A percentile compares a stretch with the other conserved stretches of the same genome.
Conservation (phyloP, 2,888 invertebrate species). For the Apotomis betuletana region DNA sequence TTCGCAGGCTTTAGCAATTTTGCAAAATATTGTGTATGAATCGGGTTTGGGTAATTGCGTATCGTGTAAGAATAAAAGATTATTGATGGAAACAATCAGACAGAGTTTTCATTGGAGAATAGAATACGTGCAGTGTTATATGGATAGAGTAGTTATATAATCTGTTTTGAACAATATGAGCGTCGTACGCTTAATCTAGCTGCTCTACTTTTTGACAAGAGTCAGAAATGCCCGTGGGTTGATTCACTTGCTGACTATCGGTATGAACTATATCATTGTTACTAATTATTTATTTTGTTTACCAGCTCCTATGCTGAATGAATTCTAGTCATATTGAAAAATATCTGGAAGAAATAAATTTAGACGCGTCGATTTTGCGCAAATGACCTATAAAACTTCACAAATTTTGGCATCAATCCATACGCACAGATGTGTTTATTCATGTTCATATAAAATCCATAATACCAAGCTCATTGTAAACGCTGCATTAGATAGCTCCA, state of each 20-base stretch:
- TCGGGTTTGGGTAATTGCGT: constrained; percentile 6
- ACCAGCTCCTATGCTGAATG: not conserved
- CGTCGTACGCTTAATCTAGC: constrained; percentile 20
- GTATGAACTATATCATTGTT: not conserved
- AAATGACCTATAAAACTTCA: constrained; percentile 4
- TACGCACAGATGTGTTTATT: constrained; percentile 15
- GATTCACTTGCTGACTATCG: constrained; percentile 11
- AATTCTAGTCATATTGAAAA: not conserved
- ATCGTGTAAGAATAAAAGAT: not conserved
- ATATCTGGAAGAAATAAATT: not conserved
- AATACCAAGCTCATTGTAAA: constrained; percentile 32
- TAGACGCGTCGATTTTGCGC: not conserved
- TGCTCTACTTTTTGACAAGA: constrained; percentile 35
- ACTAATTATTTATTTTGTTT: not conserved
- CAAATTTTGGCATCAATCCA: constrained; percentile 31
- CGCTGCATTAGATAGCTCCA: constrained; percentile 33
- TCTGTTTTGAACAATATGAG: constrained; percentile 9
- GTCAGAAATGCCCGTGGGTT: constrained; percentile 32
- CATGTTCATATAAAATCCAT: constrained; percentile 34
- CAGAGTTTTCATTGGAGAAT: not conserved
- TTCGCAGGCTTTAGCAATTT: constrained; percentile 17
- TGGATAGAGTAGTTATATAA: not conserved
- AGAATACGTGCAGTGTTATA: not conserved
- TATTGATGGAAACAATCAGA: not conserved
- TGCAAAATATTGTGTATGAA: constrained; percentile 3